Percentiles rank a stretch among this genome's conserved stretches.
Conservation (phyloP, 2,888 invertebrate genomes). For the Desoria tigrina region DNA sequence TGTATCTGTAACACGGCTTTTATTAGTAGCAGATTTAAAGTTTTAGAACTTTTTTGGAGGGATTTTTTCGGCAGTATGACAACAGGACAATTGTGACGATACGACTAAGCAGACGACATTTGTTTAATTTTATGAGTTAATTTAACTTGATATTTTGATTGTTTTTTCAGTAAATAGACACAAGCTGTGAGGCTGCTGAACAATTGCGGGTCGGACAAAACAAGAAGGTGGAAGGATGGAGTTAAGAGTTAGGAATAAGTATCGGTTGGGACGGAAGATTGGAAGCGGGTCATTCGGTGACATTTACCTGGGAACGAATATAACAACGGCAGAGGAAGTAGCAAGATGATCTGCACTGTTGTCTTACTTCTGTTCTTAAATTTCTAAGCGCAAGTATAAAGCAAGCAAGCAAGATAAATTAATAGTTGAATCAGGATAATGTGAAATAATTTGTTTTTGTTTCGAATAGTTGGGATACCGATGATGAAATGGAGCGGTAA, state of each 20-base stretch:
- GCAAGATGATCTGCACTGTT: slow-evolving; percentile 99
- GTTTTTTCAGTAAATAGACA: too few relatives aligned
- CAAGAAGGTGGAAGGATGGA: slow-evolving; percentile 67
- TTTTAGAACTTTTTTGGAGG: too few relatives aligned
- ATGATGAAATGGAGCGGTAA: slow-evolving; percentile 97
- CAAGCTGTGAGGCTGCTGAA: too few relatives aligned
- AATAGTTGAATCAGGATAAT: too few relatives aligned
- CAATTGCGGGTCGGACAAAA: too few relatives aligned
- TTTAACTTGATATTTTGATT: too few relatives aligned
- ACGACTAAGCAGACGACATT: too few relatives aligned
- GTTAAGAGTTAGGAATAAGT: slow-evolving; percentile 95
- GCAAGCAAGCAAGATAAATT: slow-evolving; percentile 78
- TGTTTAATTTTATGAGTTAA: too few relatives aligned
- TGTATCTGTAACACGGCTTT: too few relatives aligned
- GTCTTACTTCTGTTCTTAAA: slow-evolving; percentile 98
- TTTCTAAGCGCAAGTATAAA: slow-evolving; percentile 98
- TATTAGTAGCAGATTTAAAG: too few relatives aligned
- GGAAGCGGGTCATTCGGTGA: slow-evolving; percentile 99
- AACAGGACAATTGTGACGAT: too few relatives aligned
- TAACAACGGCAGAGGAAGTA: slow-evolving; percentile 94
- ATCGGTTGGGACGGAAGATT: slow-evolving; percentile 95
- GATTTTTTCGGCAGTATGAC: too few relatives aligned
- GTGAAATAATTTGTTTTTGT: slow-evolving; percentile 11
- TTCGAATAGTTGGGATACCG: slow-evolving; percentile 83
- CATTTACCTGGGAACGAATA: slow-evolving; percentile 94